These are phyloP conservation scores for Pangasius larnaudii DNA, from an alignment of 2,797 vertebrate genomes.

Conservation along the genomic window DNA sequence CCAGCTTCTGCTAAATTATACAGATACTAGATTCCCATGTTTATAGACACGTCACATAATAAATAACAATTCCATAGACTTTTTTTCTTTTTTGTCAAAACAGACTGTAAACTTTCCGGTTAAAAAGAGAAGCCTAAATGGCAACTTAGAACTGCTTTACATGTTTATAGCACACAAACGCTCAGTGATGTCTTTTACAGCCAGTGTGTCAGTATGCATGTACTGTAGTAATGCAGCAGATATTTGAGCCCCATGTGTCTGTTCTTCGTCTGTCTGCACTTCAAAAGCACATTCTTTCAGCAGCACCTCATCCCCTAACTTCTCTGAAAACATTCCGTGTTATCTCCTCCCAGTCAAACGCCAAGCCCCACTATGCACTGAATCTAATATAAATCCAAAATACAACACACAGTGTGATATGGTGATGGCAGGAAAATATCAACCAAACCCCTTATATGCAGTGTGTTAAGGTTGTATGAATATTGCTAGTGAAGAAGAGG, in stretches of 20 bases:
- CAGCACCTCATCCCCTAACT: slow-evolving; percentile 21
- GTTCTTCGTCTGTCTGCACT: slow-evolving; percentile 52
- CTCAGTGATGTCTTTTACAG: not conserved
- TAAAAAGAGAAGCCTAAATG: not conserved
- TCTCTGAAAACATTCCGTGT: not conserved
- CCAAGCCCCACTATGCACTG: not conserved
- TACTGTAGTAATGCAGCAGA: slow-evolving; percentile 14
- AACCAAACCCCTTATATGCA: not conserved
- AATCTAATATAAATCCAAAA: not conserved
- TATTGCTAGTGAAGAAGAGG: not conserved
- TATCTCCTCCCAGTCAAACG: not conserved
- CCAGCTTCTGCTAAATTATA: not conserved
- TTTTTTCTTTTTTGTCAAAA: not conserved
- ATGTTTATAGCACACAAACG: not conserved
- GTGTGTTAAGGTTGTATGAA: not conserved
- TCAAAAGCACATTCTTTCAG: slow-evolving; percentile 59
- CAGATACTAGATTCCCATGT: not conserved
- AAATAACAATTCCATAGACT: not conserved
- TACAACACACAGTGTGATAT: too few relatives aligned
- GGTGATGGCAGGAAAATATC: not conserved
- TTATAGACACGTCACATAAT: too few relatives aligned
- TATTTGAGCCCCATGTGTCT: slow-evolving; percentile 29
- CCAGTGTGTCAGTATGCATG: slow-evolving; percentile 22
- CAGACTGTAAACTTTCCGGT: too few relatives aligned
- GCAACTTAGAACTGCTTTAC: too few relatives aligned